Percentiles rank a stretch among this genome's conserved stretches.
phyloP scores from a whole-genome alignment of 2,113 vertebrate species.

The Sarotherodon lohbergeri region DNA sequence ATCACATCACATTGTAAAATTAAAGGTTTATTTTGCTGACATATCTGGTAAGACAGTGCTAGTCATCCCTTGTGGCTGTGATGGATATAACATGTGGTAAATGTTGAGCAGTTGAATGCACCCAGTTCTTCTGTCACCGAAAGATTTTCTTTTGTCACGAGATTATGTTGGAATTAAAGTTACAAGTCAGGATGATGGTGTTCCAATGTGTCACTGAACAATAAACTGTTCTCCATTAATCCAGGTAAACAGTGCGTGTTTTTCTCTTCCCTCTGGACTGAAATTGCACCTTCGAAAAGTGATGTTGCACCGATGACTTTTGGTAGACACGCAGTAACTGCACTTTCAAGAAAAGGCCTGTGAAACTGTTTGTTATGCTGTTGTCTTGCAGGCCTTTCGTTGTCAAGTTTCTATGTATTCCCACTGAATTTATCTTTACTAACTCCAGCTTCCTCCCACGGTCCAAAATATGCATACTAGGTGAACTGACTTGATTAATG shows the following conservation, averaged over 20 bases:
- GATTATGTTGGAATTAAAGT: slow-evolving; percentile 17
- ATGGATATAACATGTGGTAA: slow-evolving; percentile 52
- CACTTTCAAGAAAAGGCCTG: not conserved
- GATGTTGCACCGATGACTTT: not conserved
- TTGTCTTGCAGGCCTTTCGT: not conserved
- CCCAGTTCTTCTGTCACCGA: slow-evolving; percentile 28
- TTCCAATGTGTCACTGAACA: slow-evolving; percentile 49
- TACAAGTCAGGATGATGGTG: slow-evolving; percentile 11
- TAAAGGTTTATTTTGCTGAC: not conserved
- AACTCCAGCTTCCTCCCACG: not conserved
- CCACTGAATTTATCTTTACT: not conserved
- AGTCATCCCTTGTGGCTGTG: slow-evolving; percentile 38
- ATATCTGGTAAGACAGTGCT: slow-evolving; percentile 1
- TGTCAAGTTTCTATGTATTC: not conserved
- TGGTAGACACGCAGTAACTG: not conserved
- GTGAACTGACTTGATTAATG: not conserved
- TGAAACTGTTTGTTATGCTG: not conserved
- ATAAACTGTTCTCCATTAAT: slow-evolving; percentile 56
- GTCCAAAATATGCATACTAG: not conserved
- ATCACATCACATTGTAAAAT: not conserved
- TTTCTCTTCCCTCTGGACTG: not conserved
- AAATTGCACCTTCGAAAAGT: not conserved
- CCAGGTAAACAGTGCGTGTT: not conserved
- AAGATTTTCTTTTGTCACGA: not conserved
- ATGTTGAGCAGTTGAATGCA: slow-evolving; percentile 17